phyloP scores from a whole-genome alignment of 2,113 vertebrate species.

The Myodes glareolus region DNA sequence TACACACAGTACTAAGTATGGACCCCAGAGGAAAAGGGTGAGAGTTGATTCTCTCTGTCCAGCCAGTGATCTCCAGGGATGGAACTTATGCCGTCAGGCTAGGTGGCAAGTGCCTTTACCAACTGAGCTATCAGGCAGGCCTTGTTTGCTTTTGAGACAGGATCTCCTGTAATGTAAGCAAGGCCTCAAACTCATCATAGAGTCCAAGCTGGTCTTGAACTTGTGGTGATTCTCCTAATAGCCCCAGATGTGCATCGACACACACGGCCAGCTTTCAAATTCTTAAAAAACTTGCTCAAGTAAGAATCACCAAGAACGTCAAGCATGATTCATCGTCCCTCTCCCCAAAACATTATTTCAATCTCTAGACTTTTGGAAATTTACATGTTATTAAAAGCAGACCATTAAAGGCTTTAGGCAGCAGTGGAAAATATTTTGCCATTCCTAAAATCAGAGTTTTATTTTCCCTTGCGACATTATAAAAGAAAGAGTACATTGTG shows the following conservation, averaged over 20 bases:
- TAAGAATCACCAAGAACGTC: constrained; percentile 9
- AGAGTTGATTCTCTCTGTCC: not conserved
- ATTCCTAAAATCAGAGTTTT: not conserved
- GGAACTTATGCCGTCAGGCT: not conserved
- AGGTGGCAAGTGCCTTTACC: not conserved
- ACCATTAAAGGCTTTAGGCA: not conserved
- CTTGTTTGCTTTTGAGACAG: not conserved
- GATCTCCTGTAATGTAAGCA: not conserved
- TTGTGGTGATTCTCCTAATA: not conserved
- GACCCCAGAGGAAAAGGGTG: not conserved
- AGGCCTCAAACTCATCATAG: not conserved
- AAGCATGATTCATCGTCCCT: not conserved
- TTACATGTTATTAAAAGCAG: constrained; percentile 66
- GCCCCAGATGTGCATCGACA: not conserved
- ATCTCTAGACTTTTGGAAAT: constrained; percentile 59
- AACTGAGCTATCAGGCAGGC: not conserved
- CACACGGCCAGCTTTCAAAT: not conserved
- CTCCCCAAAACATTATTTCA: constrained; percentile 22
- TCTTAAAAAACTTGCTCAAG: constrained; percentile 46
- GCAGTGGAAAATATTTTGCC: constrained; percentile 5
- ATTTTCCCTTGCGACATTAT: not conserved
- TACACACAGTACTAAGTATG: not conserved
- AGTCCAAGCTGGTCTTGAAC: not conserved
- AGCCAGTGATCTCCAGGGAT: not conserved
- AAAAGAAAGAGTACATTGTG: not conserved